Percentiles rank a stretch among this genome's conserved stretches.
These are phyloP conservation scores for Hypolimnas misippus DNA, from an alignment of 2,888 invertebrate genomes.

Conservation along the genomic window DNA sequence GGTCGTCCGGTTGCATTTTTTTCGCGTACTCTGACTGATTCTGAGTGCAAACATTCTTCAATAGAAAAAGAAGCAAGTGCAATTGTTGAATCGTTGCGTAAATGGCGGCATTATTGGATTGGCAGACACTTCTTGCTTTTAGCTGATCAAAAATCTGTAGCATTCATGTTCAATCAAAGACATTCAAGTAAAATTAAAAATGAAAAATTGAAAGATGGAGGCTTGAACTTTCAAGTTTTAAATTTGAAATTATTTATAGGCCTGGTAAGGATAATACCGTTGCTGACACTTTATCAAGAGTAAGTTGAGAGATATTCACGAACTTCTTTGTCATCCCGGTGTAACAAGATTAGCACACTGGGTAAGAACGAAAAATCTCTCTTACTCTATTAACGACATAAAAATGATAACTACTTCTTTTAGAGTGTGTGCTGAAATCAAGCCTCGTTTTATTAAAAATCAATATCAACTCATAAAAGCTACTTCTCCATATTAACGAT, in stretches of 20 bases:
- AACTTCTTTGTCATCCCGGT: constrained; percentile 26
- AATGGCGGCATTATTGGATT: constrained; percentile 9
- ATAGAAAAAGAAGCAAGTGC: constrained; percentile 20
- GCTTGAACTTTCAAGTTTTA: constrained; percentile 14
- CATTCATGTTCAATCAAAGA: constrained; percentile 7
- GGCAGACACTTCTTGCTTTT: constrained; percentile 6
- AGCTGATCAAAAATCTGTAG: constrained; percentile 19
- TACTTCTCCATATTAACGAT: constrained; percentile 32
- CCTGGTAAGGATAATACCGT: neutral
- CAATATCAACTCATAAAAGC: constrained; percentile 32
- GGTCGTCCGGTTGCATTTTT: too few species aligned
- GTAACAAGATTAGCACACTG: constrained; percentile 31
- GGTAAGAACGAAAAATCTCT: constrained; percentile 32
- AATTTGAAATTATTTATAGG: constrained; percentile 10
- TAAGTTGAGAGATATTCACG: constrained; percentile 21
- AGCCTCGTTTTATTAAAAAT: constrained; percentile 9
- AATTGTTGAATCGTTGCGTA: constrained; percentile 12
- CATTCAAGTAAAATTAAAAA: constrained; percentile 11
- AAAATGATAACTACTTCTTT: neutral
- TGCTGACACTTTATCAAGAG: constrained; percentile 18
- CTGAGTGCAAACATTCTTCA: neutral
- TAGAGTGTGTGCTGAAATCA: too few species aligned
- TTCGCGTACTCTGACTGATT: neutral
- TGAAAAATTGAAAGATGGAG: constrained; percentile 18
- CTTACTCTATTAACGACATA: constrained; percentile 32